Evolutionary conservation across 2,797 vertebrate species (phyloP), one percentile per base, ranked within the genome.

Genomic region (Lates japonicus): DNA sequence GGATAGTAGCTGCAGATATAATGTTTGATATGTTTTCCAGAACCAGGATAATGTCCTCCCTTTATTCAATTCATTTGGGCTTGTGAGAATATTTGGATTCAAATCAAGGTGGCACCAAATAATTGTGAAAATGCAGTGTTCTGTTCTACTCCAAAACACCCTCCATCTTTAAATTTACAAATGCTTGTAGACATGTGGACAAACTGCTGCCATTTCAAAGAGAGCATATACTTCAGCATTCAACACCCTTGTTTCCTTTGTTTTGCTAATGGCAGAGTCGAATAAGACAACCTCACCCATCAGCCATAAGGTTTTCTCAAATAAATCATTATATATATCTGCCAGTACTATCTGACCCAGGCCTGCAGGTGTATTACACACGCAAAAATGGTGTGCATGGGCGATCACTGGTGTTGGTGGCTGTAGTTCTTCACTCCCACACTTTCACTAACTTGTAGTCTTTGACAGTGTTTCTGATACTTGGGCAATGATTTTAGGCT

Each of bases 321-420:
- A 54, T 4, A 49, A 72, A 74, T 52, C 13, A 55, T 78, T 10
- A 22, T 63, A 33, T 65, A 0, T 41, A 29, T 79, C 49, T 49
- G 37, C 52, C 37, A 59, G 57, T 46, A 55, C 65, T 80, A 31
- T 89, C 84, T 88, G 92, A 90, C 81, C 83, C 82, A 78, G 48
- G 74, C 51, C 76, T 70, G 72, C 69, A 74, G 80, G 76, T 77
- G 51, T 68, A 39, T 76, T 46, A 60, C 13, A 31, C 59, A 70
- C 1, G 11, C 22, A 55, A 52, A 55, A 60, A 61, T 57, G 52
- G 57, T 60, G 42, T 82, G 89, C 86, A 88, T 89, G 90, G 58
- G 77, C 81, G 74, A 70, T 87, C 31, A 71, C 75, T 84, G 89
- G 88, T 92, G 87, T 80, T 1, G 64, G 81, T 75, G 74, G 63